These are phyloP conservation scores for Andrena minutula DNA, from an alignment of 2,888 invertebrate species.

Conservation along the genomic window DNA sequence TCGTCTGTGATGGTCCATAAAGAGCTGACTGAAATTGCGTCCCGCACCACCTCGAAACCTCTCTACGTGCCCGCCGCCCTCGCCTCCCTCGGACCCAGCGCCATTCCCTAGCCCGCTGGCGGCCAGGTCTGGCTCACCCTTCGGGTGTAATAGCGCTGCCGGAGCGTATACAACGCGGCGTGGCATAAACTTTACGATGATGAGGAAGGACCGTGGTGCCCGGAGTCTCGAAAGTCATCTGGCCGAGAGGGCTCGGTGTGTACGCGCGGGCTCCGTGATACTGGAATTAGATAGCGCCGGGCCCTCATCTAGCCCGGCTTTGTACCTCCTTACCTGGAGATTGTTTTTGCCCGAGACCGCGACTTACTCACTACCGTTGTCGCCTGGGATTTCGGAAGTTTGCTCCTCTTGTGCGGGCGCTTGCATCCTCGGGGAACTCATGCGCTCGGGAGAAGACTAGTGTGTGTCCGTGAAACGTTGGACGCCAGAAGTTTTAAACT, in stretches of 20 bases:
- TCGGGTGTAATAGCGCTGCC: slow-evolving; percentile 64
- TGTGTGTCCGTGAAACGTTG: too few species aligned
- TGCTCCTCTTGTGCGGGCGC: neutral
- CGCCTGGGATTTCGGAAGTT: slow-evolving; percentile 6
- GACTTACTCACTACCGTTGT: neutral
- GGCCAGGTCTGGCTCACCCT: slow-evolving; percentile 44
- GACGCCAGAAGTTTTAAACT: neutral
- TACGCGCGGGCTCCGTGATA: slow-evolving; percentile 36
- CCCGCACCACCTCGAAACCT: slow-evolving; percentile 52
- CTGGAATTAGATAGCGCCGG: slow-evolving; percentile 54
- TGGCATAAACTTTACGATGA: slow-evolving; percentile 77
- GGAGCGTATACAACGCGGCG: slow-evolving; percentile 63
- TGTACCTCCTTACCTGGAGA: slow-evolving; percentile 31
- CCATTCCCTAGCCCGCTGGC: slow-evolving; percentile 10
- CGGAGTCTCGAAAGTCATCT: slow-evolving; percentile 67
- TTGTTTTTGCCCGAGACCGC: slow-evolving; percentile 25
- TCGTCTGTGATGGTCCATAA: slow-evolving; percentile 72
- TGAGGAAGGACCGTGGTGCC: slow-evolving; percentile 67
- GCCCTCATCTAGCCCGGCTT: slow-evolving; percentile 39
- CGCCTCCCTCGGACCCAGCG: slow-evolving; percentile 11
- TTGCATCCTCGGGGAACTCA: neutral
- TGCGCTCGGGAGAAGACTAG: too few species aligned
- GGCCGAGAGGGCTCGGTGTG: slow-evolving; percentile 38
- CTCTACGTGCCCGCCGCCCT: slow-evolving; percentile 34
- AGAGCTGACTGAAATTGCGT: slow-evolving; percentile 72